Base-by-base conservation (phyloP, 2,888 invertebrate species). In the Leptodirus hochenwartii region DNA sequence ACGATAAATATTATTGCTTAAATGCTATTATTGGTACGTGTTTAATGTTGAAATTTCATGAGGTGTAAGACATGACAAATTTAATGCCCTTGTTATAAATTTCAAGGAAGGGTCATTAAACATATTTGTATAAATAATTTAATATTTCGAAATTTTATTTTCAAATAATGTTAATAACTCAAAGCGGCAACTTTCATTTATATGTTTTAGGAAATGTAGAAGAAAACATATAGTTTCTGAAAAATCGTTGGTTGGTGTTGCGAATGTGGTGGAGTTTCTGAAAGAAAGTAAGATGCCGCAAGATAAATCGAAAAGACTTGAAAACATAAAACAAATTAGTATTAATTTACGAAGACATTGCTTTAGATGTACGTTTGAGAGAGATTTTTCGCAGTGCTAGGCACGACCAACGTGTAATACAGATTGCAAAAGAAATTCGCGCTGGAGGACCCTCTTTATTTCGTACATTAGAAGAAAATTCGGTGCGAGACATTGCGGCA, bases 151-250 rank as follows among this genome's bases (percentile, higher is more conserved):
- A n/a, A n/a, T n/a, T n/a, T n/a, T n/a, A n/a, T n/a, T n/a, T n/a
- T n/a, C n/a, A n/a, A n/a, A n/a, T n/a, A n/a, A n/a, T n/a, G n/a
- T n/a, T n/a, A 29, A 28, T 22, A 22, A 9, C 39, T 10, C 16
- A 37, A 12, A 17, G 38, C 5, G 36, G 34, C 12, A 10, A 14
- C 13, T 14, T 24, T n/a, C 9, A 25, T 22, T 30, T 13, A 9
- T 27, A 8, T 17, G n/a, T 10, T n/a, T 14, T 15, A 17, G n/a
- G 11, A 13, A 27, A 15, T 31, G 41, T 45, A 27, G 47, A 43
- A 22, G 56, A 58, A 14, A 54, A 58, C 29, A 54, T 61, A n/a
- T n/a, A n/a, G n/a, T n/a, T 39, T 51, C 58, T 9, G 50, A 50
- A 42, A 53, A 51, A 34, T 56, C 58, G 15, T 38, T 59, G 28